Conservation (phyloP, 1,140 invertebrate species). For the Xylocopa sonorina region DNA sequence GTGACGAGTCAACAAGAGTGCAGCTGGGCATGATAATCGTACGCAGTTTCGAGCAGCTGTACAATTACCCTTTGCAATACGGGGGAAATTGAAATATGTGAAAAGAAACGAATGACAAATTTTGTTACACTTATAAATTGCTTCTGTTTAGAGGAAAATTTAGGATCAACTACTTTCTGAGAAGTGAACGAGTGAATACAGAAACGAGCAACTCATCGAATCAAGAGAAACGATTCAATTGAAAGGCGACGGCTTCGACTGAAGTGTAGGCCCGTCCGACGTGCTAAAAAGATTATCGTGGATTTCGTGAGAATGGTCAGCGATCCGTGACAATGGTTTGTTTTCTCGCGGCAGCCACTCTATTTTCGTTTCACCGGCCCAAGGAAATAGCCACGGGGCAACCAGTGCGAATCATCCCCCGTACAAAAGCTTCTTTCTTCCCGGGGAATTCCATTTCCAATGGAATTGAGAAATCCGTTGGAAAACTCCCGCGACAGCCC, state of each 20-base stretch:
- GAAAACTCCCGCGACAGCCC: background rate
- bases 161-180: too few relatives aligned
- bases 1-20: too few relatives aligned
- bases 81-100: too few relatives aligned
- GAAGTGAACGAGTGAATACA: slow-evolving; percentile 16
- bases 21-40: too few relatives aligned
- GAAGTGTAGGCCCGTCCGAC: background rate
- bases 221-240: slow-evolving; percentile 20
- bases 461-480: background rate
- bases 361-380: slow-evolving; percentile 11
- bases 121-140: too few relatives aligned
- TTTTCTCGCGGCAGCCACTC: slow-evolving; percentile 6
- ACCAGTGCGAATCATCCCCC: background rate
- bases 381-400: background rate
- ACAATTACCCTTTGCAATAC: too few relatives aligned
- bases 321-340: slow-evolving; percentile 32
- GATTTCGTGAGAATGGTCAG: slow-evolving; percentile 28
- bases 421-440: background rate
- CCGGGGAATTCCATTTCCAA: background rate
- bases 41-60: too few relatives aligned
- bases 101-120: too few relatives aligned
- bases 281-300: slow-evolving; percentile 41
- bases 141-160: too few relatives aligned
- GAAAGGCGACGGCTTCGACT: background rate
- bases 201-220: slow-evolving; percentile 4